A percentile compares a stretch with the other conserved stretches of the same genome.
These are phyloP conservation scores for Podabrus alpinus DNA, from an alignment of 2,888 invertebrate species.

Conservation along the genomic window DNA sequence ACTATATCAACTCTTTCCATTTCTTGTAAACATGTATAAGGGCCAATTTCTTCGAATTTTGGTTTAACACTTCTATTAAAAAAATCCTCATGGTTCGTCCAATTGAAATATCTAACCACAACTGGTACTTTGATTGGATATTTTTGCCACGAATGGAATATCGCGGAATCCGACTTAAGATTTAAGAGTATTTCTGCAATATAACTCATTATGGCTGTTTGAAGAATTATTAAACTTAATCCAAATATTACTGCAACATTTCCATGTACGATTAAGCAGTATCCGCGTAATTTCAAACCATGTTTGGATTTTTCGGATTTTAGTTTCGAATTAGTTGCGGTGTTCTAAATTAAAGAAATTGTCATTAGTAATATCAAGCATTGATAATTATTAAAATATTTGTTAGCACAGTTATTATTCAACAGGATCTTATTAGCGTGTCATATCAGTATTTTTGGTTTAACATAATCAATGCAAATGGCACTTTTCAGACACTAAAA, in stretches of 20 bases:
- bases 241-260: neutral
- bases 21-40: constrained; percentile 69
- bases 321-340: neutral
- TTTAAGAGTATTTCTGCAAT: neutral
- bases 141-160: constrained; percentile 6
- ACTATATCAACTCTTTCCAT: constrained; percentile 72
- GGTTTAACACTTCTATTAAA: constrained; percentile 61
- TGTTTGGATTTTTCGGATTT: neutral
- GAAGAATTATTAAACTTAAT: neutral
- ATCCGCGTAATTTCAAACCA: neutral
- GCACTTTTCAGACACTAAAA: too few species aligned
- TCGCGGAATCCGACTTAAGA: neutral
- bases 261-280: neutral
- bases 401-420: too few species aligned
- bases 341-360: too few species aligned
- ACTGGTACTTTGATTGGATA: neutral
- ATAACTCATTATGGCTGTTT: neutral
- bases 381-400: too few species aligned
- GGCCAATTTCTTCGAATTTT: constrained; percentile 62
- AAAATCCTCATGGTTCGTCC: constrained; percentile 59
- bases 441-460: too few species aligned
- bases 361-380: too few species aligned
- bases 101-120: constrained; percentile 49
- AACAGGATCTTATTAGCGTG: too few species aligned
- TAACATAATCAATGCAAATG: too few species aligned